Evolutionary conservation across 2,888 invertebrate genomes (phyloP), one percentile per base, ranked within the genome.

Genomic region (Lithophane socia): DNA sequence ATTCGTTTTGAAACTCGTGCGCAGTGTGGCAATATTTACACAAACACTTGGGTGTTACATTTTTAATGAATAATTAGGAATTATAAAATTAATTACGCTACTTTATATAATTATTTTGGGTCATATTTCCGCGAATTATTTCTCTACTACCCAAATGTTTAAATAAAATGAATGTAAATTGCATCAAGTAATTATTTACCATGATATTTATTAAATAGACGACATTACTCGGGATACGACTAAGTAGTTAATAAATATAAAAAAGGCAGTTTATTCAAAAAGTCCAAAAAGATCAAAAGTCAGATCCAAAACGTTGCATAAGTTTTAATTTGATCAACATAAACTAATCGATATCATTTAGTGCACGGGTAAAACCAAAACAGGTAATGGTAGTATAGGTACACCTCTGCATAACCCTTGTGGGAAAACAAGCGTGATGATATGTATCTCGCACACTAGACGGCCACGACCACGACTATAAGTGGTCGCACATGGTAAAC

Each of bases 1-100:
- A 71, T 37, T 5, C 37, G 76, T 80, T 75, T 66, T 21, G 63
- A 77, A 85, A 87, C 86, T 83, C 85, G 65, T 85, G 83, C 77
- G 54, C 71, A 82, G 29, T 79, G 77, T 79, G 73, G 76, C 52
- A 78, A 81, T 56, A 56, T 2, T 5, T 16, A 54, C 44, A 56
- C 65, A 18, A 74, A 78, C 63, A 83, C 61, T 63, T 73, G 24
- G 24, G 37, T 58, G 58, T 47, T 47, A 79, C 10, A 54, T 52
- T 77, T 77, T 44, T 10, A 68, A 68, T 52, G 29, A 60, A 37
- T 13, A 21, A 44, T 64, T 56, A 24, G 44, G 16, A 56, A 29
- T 67, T 44, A 18, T 74, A 21, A 16, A 21, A 42, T 21, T 72
- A 0, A n/a, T 47, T 37, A 54, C 3, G 24, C 5, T 24, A 66